These are phyloP conservation scores for Peromyscus melanophrys DNA, from an alignment of 2,797 vertebrate species.

Conservation along the genomic window DNA sequence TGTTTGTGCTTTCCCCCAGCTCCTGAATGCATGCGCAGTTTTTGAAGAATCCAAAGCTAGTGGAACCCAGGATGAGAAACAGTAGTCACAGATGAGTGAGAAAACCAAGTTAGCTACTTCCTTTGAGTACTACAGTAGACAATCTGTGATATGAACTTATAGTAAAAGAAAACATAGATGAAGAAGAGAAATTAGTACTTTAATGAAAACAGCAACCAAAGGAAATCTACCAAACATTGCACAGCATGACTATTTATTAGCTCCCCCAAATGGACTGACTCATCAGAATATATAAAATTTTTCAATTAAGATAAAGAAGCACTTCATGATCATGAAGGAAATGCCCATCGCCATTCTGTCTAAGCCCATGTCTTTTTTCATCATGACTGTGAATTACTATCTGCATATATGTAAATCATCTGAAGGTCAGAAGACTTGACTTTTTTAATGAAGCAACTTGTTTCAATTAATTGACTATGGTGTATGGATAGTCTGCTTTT, in stretches of 20 bases:
- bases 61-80: not conserved
- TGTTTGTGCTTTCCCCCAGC: not conserved
- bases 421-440: constrained; percentile 14
- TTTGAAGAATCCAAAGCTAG: constrained; percentile 43
- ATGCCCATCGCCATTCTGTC: not conserved
- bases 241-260: constrained; percentile 10
- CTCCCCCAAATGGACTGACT: constrained; percentile 31
- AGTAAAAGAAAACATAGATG: constrained; percentile 46
- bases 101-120: constrained; percentile 23
- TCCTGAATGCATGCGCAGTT: not conserved
- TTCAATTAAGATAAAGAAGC: constrained; percentile 23
- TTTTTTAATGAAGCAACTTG: constrained; percentile 62
- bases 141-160: constrained; percentile 3
- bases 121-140: not conserved
- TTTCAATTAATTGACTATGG: constrained; percentile 49
- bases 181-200: not conserved
- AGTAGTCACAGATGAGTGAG: not conserved
- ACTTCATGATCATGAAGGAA: not conserved
- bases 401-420: not conserved
- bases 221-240: constrained; percentile 30
- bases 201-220: constrained; percentile 39
- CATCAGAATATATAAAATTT: constrained; percentile 31
- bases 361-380: not conserved
- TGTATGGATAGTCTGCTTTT: constrained; percentile 13
- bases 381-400: not conserved